Conservation (phyloP, 1,140 invertebrate genomes). For the Melanaphis sacchari region DNA sequence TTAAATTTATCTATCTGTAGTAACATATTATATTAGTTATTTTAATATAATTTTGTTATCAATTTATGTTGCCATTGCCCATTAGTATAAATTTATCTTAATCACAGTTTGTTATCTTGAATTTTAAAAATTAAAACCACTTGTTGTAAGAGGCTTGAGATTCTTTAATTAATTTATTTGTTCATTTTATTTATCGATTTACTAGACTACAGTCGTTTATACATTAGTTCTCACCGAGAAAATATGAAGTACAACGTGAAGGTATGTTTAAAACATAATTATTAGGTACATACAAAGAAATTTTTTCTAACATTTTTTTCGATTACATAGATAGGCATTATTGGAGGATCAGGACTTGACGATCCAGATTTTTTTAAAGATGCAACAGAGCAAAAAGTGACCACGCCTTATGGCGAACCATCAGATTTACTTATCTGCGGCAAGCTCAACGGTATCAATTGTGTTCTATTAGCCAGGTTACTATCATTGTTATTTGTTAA, state of each 20-base stretch:
- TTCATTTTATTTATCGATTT: neutral
- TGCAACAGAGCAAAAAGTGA: slow-evolving; percentile 69
- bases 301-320: neutral
- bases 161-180: neutral
- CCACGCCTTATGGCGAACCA: slow-evolving; percentile 85
- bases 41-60: neutral
- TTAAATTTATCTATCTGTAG: neutral
- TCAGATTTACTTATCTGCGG: slow-evolving; percentile 83
- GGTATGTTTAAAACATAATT: neutral
- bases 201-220: neutral
- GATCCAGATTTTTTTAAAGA: slow-evolving; percentile 83
- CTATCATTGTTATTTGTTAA: slow-evolving; percentile 45
- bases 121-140: neutral
- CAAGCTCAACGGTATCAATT: slow-evolving; percentile 77
- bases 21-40: neutral
- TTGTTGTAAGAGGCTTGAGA: neutral
- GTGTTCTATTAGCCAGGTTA: slow-evolving; percentile 79
- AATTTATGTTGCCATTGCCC: neutral
- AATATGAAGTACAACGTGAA: slow-evolving; percentile 41
- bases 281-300: neutral
- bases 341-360: slow-evolving; percentile 92
- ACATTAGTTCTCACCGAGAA: neutral
- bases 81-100: neutral
- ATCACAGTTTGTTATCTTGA: neutral
- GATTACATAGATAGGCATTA: slow-evolving; percentile 84